These are phyloP conservation scores for Tapirus terrestris DNA, from an alignment of 2,113 vertebrate species.

Conservation along the genomic window DNA sequence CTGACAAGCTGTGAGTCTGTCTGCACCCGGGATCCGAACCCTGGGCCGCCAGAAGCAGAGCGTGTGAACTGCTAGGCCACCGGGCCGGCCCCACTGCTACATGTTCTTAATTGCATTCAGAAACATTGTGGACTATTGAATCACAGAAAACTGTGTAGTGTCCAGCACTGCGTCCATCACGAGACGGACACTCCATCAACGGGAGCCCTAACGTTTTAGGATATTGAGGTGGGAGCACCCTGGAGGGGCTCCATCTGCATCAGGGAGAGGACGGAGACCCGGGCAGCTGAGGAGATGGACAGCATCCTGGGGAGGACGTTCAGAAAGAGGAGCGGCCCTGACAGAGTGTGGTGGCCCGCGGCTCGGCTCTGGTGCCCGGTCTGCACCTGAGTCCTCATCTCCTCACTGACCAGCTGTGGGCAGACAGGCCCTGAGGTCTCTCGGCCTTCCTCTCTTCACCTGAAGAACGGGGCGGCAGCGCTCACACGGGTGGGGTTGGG, in stretches of 20 bases:
- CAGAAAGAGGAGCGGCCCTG: not conserved
- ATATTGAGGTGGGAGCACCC: rapidly evolving
- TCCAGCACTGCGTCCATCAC: rapidly evolving
- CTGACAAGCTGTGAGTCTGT: no score
- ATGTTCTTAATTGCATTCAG: not conserved
- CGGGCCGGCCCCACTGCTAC: not conserved
- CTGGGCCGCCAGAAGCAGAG: no score
- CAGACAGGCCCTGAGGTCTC: rapidly evolving
- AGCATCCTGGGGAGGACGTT: rapidly evolving
- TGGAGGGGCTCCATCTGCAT: not conserved
- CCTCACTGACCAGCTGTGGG: not conserved
- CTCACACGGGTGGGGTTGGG: rapidly evolving
- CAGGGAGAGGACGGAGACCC: not conserved
- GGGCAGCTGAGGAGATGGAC: not conserved
- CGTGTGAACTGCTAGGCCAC: no score
- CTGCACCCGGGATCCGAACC: no score
- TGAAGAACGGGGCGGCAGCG: rapidly evolving
- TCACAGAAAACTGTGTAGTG: rapidly evolving
- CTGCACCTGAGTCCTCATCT: not conserved
- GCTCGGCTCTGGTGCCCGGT: rapidly evolving
- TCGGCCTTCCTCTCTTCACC: not conserved
- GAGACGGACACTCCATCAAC: rapidly evolving
- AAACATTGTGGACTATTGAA: not conserved
- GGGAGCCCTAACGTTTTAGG: rapidly evolving
- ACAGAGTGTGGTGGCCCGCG: rapidly evolving